These are phyloP conservation scores for Phenganax marumi DNA, from an alignment of 92 coral and sea anemone genomes.

Conservation along the genomic window DNA sequence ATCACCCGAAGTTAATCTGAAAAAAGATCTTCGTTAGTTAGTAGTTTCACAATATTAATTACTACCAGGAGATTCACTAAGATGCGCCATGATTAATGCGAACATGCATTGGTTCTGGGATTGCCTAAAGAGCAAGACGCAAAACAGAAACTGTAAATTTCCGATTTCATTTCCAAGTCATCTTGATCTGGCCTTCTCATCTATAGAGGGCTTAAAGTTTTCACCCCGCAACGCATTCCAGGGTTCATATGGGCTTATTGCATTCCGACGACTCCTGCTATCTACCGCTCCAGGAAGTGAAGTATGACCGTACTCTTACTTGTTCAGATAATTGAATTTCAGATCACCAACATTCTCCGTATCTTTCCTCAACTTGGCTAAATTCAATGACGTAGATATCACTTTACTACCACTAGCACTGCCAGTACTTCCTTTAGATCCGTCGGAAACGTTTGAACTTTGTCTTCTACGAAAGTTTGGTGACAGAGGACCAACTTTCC, in stretches of 20 bases:
- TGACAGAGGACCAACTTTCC: slow-evolving; percentile 21
- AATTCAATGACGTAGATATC: slow-evolving; percentile 4
- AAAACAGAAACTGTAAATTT: too few relatives aligned
- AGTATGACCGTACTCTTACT: slow-evolving; percentile 3
- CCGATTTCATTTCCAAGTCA: too few relatives aligned
- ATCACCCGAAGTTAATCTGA: slow-evolving; percentile 74
- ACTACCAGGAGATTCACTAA: too few relatives aligned
- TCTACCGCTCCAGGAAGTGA: too few relatives aligned
- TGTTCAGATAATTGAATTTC: slow-evolving; percentile 27
- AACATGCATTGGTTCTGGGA: too few relatives aligned
- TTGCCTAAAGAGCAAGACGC: too few relatives aligned
- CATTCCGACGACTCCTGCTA: too few relatives aligned
- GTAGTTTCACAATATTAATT: background rate
- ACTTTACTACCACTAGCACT: slow-evolving; percentile 6
- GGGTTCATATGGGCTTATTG: too few relatives aligned
- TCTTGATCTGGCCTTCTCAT: too few relatives aligned
- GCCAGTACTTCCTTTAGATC: slow-evolving; percentile 39
- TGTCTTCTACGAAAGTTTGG: slow-evolving; percentile 36
- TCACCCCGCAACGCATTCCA: too few relatives aligned
- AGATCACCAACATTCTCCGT: slow-evolving; percentile 19
- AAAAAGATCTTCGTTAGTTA: background rate
- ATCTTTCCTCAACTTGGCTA: slow-evolving; percentile 40
- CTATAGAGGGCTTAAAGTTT: too few relatives aligned
- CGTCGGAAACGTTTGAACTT: slow-evolving; percentile 36
- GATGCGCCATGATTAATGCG: too few relatives aligned